A percentile compares a stretch with the other conserved stretches of the same genome.
phyloP scores from a whole-genome alignment of 2,797 vertebrate genomes.

The Onychomys arenicola region DNA sequence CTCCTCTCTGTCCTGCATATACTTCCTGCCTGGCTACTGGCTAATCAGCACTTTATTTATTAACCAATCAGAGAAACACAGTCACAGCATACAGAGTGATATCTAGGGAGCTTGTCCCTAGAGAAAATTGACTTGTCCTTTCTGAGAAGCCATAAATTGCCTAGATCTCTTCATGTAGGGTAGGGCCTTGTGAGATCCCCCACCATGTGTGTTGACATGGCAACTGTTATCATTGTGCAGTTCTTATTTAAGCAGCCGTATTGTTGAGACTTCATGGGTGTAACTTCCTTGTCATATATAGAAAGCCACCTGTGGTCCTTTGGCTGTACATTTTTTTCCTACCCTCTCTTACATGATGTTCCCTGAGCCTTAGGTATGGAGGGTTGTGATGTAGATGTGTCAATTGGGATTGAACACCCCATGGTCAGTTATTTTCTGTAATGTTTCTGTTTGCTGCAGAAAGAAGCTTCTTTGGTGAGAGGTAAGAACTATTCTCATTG shows the following conservation, averaged over 20 bases:
- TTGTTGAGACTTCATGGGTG: not conserved
- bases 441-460: not conserved
- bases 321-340: not conserved
- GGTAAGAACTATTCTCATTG: not conserved
- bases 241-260: not conserved
- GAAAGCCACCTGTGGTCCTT: not conserved
- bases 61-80: no score
- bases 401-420: not conserved
- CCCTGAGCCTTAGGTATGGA: not conserved
- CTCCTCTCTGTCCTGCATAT: no score
- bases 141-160: not conserved
- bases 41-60: no score
- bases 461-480: not conserved
- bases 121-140: not conserved
- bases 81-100: no score
- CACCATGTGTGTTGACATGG: not conserved
- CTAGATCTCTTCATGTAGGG: not conserved
- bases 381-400: not conserved
- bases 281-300: not conserved
- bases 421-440: not conserved
- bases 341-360: not conserved
- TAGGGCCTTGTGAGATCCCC: not conserved
- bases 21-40: no score
- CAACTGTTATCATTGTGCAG: no score
- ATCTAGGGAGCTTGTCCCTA: not conserved